Conservation (phyloP, 2,888 invertebrate species). For the Acrobasis consociella region DNA sequence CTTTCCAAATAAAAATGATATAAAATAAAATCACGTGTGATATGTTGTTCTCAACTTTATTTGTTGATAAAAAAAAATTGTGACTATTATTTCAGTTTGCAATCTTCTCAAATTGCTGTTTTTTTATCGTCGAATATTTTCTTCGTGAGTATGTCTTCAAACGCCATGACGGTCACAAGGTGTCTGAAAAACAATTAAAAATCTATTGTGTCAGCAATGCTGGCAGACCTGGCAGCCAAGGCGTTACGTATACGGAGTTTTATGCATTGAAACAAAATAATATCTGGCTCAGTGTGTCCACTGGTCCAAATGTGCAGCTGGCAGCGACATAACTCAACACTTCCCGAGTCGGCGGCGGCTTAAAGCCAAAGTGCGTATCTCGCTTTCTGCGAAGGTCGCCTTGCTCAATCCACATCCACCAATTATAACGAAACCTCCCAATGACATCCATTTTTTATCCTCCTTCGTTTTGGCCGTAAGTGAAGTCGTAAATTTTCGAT, state of each 20-base stretch:
- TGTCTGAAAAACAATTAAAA: too few species aligned
- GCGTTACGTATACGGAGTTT: too few species aligned
- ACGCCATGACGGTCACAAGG: too few species aligned
- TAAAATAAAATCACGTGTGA: too few species aligned
- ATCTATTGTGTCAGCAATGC: too few species aligned
- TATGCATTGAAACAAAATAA: neutral
- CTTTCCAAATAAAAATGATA: too few species aligned
- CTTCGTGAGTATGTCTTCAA: too few species aligned
- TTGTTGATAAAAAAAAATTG: neutral
- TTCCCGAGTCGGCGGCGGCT: conserved; percentile 17
- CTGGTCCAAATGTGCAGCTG: conserved; percentile 21
- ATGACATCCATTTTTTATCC: conserved; percentile 40
- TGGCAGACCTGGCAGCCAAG: too few species aligned
- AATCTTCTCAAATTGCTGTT: too few species aligned
- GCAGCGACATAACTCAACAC: conserved; percentile 21
- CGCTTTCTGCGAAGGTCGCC: conserved; percentile 59
- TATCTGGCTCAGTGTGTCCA: conserved; percentile 21
- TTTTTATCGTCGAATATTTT: too few species aligned
- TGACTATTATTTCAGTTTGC: neutral
- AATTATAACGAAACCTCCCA: conserved; percentile 48
- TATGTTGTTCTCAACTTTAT: too few species aligned
- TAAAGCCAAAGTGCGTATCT: conserved; percentile 12
- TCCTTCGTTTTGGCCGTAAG: conserved; percentile 33
- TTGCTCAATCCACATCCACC: conserved; percentile 46
- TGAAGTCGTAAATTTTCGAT: conserved; percentile 42